Conservation (phyloP, 1,140 invertebrate genomes). For the Stegodyphus dumicola region DNA sequence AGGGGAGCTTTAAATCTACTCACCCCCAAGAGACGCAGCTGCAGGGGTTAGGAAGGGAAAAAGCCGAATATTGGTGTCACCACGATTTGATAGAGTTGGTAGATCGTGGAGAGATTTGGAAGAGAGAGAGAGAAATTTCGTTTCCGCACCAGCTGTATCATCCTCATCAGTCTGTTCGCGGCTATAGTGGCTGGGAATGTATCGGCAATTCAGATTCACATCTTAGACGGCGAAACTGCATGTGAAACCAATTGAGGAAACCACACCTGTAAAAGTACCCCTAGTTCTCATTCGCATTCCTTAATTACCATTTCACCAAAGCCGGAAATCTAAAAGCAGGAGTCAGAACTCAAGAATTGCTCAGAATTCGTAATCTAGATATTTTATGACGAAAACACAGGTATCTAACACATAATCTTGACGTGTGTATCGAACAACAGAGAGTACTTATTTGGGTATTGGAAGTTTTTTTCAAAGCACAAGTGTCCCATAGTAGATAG, state of each 20-base stretch:
- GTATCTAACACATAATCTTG: too few species aligned
- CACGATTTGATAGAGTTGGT: slow-evolving; percentile 49
- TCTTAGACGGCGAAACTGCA: not conserved
- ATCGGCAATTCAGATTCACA: not conserved
- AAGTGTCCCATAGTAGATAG: too few species aligned
- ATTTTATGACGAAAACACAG: too few species aligned
- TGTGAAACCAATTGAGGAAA: not conserved
- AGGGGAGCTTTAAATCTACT: not conserved
- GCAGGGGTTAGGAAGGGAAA: not conserved
- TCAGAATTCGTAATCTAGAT: too few species aligned
- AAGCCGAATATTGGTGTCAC: slow-evolving; percentile 52
- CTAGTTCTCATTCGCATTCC: too few species aligned
- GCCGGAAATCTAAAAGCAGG: not conserved
- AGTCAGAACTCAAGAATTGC: not conserved
- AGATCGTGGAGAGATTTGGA: slow-evolving; percentile 7
- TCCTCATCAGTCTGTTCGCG: not conserved
- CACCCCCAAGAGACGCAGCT: slow-evolving; percentile 17
- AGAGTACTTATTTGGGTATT: too few species aligned
- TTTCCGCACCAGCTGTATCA: slow-evolving; percentile 28
- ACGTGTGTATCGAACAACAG: too few species aligned
- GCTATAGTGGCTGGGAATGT: not conserved
- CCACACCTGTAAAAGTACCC: too few species aligned
- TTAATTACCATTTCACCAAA: too few species aligned
- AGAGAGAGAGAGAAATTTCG: not conserved
- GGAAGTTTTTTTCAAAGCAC: too few species aligned